Evolutionary conservation across 2,797 vertebrate species (phyloP).

Genomic region (Clarias laeviceps): DNA sequence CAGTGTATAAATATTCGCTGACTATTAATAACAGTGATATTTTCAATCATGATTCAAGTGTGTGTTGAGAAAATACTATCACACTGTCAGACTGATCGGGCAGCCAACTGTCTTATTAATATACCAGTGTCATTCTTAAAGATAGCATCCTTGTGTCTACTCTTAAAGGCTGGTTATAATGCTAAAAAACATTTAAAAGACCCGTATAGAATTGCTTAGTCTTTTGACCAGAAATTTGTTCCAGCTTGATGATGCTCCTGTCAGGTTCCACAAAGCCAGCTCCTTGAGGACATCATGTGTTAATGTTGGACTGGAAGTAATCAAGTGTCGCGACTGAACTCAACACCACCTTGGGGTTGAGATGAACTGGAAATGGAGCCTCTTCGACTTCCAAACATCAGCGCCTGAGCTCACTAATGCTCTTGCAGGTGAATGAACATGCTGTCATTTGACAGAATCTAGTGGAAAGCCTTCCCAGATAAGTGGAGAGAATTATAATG

Average conservation of each 20-base stretch:
- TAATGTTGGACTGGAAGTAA: too few species aligned
- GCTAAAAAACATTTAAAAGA: background rate
- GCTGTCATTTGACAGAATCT: too few species aligned
- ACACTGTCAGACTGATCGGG: background rate
- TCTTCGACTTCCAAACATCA: too few species aligned
- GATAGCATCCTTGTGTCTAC: background rate
- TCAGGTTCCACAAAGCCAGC: too few species aligned
- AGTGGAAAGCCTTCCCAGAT: background rate
- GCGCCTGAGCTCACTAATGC: too few species aligned
- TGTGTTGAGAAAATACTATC: background rate
- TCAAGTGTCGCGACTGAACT: too few species aligned
- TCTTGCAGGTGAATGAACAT: background rate
- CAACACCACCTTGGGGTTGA: too few species aligned
- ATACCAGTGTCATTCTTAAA: background rate
- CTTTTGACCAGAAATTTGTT: too few species aligned
- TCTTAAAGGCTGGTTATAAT: background rate
- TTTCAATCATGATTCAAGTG: background rate
- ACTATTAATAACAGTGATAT: constrained; percentile 15
- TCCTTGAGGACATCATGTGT: too few species aligned
- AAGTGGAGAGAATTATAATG: background rate
- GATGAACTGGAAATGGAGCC: too few species aligned
- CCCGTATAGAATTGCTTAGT: too few species aligned
- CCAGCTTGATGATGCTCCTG: too few species aligned
- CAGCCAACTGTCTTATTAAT: background rate
- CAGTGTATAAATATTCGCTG: background rate